These are phyloP conservation scores for Calameuta idolon DNA, from an alignment of 2,888 invertebrate genomes.

Conservation along the genomic window DNA sequence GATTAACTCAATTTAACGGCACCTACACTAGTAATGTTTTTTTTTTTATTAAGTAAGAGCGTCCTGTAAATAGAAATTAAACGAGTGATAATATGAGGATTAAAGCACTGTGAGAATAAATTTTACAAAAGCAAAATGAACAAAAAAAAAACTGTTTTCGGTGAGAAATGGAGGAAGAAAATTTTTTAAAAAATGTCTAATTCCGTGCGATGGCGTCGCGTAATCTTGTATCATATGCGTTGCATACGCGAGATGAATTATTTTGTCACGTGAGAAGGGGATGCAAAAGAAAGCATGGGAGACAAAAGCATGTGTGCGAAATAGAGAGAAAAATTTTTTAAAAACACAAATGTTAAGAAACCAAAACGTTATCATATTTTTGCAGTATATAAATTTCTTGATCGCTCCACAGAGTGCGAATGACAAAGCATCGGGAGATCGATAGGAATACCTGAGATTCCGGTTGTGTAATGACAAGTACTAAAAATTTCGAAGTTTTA, in stretches of 20 bases:
- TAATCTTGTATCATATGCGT: background rate
- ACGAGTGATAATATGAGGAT: background rate
- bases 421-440: background rate
- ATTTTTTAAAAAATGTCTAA: background rate
- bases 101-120: background rate
- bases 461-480: background rate
- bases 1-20: background rate
- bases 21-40: background rate
- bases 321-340: background rate
- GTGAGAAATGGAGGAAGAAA: background rate
- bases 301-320: background rate
- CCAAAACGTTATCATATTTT: background rate
- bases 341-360: background rate
- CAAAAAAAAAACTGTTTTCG: background rate
- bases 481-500: background rate
- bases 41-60: background rate
- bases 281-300: background rate
- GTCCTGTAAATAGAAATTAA: background rate
- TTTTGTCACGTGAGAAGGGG: background rate
- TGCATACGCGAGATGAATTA: background rate
- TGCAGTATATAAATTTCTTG: background rate
- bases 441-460: background rate
- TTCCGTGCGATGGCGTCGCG: background rate
- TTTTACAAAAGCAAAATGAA: background rate
- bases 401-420: background rate